phyloP scores from a whole-genome alignment of 2,888 invertebrate species.

The Drosophila gaucha region DNA sequence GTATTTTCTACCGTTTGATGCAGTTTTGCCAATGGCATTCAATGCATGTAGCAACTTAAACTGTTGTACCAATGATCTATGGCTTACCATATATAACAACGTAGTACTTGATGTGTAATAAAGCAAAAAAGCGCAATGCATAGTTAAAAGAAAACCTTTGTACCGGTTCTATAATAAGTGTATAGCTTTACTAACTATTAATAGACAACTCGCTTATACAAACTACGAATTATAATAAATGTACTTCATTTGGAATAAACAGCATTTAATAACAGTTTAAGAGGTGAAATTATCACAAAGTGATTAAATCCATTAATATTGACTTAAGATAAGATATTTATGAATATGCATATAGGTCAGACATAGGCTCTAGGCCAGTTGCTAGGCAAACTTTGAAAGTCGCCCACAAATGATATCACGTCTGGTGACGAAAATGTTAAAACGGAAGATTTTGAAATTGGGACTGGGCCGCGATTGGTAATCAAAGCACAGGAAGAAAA shows the following conservation, averaged over 20 bases:
- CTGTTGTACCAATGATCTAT: constrained; percentile 24
- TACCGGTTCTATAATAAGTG: neutral
- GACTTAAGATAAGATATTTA: neutral
- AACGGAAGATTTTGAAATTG: constrained; percentile 51
- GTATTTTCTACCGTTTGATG: constrained; percentile 12
- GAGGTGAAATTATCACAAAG: neutral
- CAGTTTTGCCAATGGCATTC: constrained; percentile 14
- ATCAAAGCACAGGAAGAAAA: constrained; percentile 66
- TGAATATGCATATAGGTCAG: neutral
- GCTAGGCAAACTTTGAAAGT: constrained; percentile 21
- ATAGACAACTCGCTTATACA: neutral
- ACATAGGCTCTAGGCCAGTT: neutral
- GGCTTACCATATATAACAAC: neutral
- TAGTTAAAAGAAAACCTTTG: neutral
- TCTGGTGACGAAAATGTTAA: constrained; percentile 41
- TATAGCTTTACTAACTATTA: too few species aligned
- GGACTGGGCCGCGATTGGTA: constrained; percentile 71
- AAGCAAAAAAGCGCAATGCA: neutral
- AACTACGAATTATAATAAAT: neutral
- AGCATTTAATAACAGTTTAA: neutral
- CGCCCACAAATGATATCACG: constrained; percentile 45
- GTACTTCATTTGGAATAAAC: neutral
- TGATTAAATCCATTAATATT: neutral
- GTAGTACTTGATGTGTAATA: neutral
- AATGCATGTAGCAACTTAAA: constrained; percentile 32